Conservation (phyloP, 2,797 vertebrate species). For the Kryptolebias ocellatus region DNA sequence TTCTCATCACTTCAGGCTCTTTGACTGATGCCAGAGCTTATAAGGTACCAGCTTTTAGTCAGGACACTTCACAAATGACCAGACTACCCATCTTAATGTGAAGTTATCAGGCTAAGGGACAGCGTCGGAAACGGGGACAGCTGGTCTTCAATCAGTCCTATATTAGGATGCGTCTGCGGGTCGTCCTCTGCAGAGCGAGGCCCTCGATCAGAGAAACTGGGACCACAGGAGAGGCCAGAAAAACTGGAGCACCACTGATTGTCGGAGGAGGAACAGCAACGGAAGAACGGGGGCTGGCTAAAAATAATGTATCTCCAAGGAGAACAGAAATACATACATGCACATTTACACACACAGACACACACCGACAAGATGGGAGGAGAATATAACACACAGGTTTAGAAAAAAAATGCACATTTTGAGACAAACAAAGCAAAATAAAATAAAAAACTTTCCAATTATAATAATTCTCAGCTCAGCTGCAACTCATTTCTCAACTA, state of each 20-base stretch:
- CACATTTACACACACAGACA: conserved; percentile 39
- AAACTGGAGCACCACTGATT: conserved; percentile 84
- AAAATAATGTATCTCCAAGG: conserved; percentile 86
- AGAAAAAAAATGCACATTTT: conserved; percentile 8
- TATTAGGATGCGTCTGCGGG: conserved; percentile 8
- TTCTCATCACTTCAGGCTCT: too few species aligned
- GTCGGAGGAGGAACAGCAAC: conserved; percentile 74
- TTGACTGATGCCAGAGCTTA: too few species aligned
- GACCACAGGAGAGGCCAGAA: conserved; percentile 79
- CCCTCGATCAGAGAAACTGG: conserved; percentile 70
- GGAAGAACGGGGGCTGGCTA: conserved; percentile 81
- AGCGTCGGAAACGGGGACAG: background rate
- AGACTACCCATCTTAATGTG: background rate
- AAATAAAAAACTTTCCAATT: conserved; percentile 10
- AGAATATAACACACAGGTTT: conserved; percentile 18
- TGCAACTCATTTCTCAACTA: conserved; percentile 2
- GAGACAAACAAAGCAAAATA: background rate
- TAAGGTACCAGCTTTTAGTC: conserved; percentile 6
- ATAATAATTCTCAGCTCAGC: background rate
- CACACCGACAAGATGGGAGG: conserved; percentile 27
- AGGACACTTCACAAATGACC: conserved; percentile 3
- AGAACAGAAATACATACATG: conserved; percentile 81
- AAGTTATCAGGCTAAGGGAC: conserved; percentile 8
- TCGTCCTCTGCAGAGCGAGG: conserved; percentile 64
- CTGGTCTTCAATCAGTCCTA: background rate